Evolutionary conservation across 2,113 vertebrate genomes (phyloP), one percentile per base, ranked within the genome.

Genomic region (Picathartes gymnocephalus): DNA sequence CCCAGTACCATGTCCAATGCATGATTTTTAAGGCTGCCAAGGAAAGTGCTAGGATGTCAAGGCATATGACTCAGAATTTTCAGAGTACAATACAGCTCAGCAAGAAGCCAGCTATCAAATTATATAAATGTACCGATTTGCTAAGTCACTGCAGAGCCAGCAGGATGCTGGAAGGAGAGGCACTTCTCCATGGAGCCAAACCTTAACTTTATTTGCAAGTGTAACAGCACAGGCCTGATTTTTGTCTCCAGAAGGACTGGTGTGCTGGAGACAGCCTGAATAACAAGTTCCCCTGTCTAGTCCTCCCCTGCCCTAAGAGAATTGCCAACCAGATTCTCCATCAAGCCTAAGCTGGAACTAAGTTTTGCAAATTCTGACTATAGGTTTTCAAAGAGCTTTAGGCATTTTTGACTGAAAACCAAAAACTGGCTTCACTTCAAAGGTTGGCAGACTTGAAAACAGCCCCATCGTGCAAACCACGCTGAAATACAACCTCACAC

Each of bases 21-120:
- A 56, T 23, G 82, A 90, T 84, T 86, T 74, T 64, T 53, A 84
- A 79, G 48, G 64, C 92, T 96, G 86, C 92, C 93, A 96, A 88
- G 92, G 60, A 78, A 95, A 92, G 80, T 4, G 65, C 22, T 90
- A 90, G 88, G 92, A 96, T 91, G 88, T 96, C 90, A 88, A 84
- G 82, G 88, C 92, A 83, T 50, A 95, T 95, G 92, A 96, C 88
- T 94, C 96, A 96, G 79, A 92, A 91, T 77, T 83, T 79, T 48
- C 58, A 62, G 76, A 95, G 58, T 48, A 96, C 69, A 90, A n/a
- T 71, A 86, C 11, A 96, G 92, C 88, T 94, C 93, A 45, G 93
- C 79, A 91, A 95, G 81, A 95, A 91, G 69, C 81, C 90, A 86
- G 61, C 86, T 68, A 93, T 28, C 51, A 68, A 94, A 94, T 94